Base-by-base conservation (phyloP, 2,113 vertebrate genomes). In the Cebidichthys violaceus region DNA sequence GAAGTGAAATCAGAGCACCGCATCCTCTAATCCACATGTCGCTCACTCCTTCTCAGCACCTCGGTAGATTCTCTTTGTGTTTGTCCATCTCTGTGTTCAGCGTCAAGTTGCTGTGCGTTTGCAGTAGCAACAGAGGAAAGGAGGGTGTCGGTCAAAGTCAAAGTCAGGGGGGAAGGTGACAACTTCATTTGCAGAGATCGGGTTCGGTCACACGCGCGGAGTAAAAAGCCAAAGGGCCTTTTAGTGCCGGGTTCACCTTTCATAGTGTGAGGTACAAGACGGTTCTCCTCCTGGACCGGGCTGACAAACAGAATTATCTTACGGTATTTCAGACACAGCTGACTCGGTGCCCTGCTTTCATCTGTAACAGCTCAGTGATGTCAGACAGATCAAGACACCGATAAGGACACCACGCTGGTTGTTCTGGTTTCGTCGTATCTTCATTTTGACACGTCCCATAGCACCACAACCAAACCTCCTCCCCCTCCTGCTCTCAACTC, bases 311-410 rank as follows among this genome's bases (percentile, higher is more conserved):
- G 71, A 85, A 82, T 66, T 71, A 80, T 70, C 73, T 47, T 43
- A 57, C 13, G 62, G 70, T 64, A 75, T 82, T 79, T 84, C 64
- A 77, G 84, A 72, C 75, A 59, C 80, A 79, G 79, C 75, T 81
- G 87, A 68, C 50, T 55, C 45, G 31, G 15, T 35, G 50, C 6
- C 68, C 68, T 13, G 24, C 62, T 35, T 70, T 71, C 47, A n/a
- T 78, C 82, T 71, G 57, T 4, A 55, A 43, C 57, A 43, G 31
- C 57, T 65, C 75, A n/a, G 8, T 60, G 47, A 73, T 65, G 81
- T 39, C 45, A 68, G 69, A 57, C 37, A 29, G 54, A 73, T 55
- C 4, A 76, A 68, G 74, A 60, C 65, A 57, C 37, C 8, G 27
- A 65, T 57, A 55, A 55, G 27, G 47, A 83, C 54, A 45, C 55